Conservation (phyloP, 2,113 vertebrate genomes). For the Eptesicus fuscus region DNA sequence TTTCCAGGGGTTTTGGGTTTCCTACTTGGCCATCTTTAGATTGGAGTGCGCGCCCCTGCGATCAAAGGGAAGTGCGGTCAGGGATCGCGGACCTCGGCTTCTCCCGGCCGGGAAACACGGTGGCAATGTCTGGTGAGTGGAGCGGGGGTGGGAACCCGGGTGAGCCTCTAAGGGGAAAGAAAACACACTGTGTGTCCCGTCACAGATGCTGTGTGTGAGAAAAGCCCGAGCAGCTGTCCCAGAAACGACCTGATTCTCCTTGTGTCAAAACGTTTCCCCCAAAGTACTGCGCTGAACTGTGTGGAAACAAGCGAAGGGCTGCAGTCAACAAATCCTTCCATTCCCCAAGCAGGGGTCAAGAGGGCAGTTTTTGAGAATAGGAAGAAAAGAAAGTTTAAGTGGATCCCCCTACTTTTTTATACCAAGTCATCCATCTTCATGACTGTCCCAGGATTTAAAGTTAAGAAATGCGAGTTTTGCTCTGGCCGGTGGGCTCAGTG, state of each 20-base stretch:
- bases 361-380: not conserved
- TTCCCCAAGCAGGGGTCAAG: not conserved
- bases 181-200: not conserved
- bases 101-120: not conserved
- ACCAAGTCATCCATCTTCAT: not conserved
- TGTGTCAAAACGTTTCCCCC: not conserved
- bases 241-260: not conserved
- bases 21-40: not conserved
- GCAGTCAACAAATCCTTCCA: not conserved
- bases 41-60: not conserved
- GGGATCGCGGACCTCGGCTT: not conserved
- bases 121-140: not conserved
- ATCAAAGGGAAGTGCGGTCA: not conserved
- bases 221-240: not conserved
- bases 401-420: not conserved
- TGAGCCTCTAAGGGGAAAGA: not conserved
- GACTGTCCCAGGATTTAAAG: not conserved
- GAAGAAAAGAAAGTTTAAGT: not conserved
- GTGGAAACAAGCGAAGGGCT: not conserved
- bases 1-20: not conserved
- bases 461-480: not conserved
- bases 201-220: not conserved
- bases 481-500: too few relatives aligned
- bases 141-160: too few relatives aligned
- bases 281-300: not conserved